Evolutionary conservation across 2,113 vertebrate genomes (phyloP).

Genomic region (Dasyornis broadbenti): DNA sequence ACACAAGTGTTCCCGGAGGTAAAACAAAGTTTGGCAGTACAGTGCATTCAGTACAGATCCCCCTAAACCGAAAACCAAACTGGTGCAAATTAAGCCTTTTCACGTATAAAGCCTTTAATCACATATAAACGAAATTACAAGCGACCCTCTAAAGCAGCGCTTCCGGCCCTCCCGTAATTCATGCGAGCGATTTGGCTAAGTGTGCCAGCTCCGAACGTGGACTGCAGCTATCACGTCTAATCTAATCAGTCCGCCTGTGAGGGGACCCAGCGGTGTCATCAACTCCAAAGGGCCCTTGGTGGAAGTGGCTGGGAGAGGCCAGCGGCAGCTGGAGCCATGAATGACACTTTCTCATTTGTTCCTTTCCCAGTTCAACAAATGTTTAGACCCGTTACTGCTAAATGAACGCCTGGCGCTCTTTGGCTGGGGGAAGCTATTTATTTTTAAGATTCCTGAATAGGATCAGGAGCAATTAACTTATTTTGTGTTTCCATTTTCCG

Average conservation of each 20-base stretch:
- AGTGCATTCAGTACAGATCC: not conserved
- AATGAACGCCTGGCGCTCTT: not conserved
- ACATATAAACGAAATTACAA: not conserved
- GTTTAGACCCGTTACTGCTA: slow-evolving; percentile 13
- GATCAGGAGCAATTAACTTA: slow-evolving; percentile 24
- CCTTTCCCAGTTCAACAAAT: slow-evolving; percentile 59
- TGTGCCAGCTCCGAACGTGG: not conserved
- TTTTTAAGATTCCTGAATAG: slow-evolving; percentile 31
- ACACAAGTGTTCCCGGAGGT: not conserved
- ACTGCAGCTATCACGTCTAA: slow-evolving; percentile 6
- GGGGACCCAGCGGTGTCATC: slow-evolving; percentile 52
- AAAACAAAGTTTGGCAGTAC: slow-evolving; percentile 4
- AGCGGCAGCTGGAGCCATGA: slow-evolving; percentile 46
- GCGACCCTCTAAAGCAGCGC: not conserved
- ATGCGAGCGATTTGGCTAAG: not conserved
- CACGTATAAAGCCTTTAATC: slow-evolving; percentile 10
- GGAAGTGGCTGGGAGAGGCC: slow-evolving; percentile 65
- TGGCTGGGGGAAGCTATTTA: not conserved
- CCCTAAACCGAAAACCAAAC: not conserved
- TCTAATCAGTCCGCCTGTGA: slow-evolving; percentile 22
- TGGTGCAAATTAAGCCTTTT: slow-evolving; percentile 1
- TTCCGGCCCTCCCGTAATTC: not conserved
- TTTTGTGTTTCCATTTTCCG: slow-evolving; percentile 25
- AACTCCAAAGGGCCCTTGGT: slow-evolving; percentile 56
- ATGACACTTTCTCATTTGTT: slow-evolving; percentile 58